A percentile compares a stretch with the other conserved stretches of the same genome.
Conservation (phyloP, 2,113 vertebrate species). For the Cisticola juncidis region DNA sequence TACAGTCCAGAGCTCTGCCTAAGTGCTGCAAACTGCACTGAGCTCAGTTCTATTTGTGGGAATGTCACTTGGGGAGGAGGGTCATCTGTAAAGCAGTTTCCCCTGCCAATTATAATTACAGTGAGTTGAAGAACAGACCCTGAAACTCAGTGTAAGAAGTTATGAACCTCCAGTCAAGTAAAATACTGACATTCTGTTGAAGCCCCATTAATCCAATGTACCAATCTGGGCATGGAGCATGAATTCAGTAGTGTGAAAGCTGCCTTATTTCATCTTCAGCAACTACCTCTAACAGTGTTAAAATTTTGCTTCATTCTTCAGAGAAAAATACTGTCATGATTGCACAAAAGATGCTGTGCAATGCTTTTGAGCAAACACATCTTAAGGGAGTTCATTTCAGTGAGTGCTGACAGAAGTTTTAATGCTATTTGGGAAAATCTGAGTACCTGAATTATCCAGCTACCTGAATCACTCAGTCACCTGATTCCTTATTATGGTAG, state of each 20-base stretch:
- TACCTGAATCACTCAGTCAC: neutral
- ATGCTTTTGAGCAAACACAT: neutral
- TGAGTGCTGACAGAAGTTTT: neutral
- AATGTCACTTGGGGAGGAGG: conserved; percentile 14
- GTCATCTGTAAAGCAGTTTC: conserved; percentile 8
- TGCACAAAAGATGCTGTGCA: neutral
- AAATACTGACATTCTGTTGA: conserved; percentile 15
- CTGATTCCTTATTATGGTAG: neutral
- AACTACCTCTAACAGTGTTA: neutral
- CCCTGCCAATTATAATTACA: conserved; percentile 26
- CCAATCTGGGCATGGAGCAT: neutral
- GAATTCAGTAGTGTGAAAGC: neutral
- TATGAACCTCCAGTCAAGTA: conserved; percentile 32
- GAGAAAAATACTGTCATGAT: neutral
- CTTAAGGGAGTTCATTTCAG: neutral
- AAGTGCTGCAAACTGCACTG: neutral
- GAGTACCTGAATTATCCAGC: neutral
- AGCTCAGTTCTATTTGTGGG: conserved; percentile 16
- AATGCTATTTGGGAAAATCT: neutral
- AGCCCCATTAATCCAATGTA: conserved; percentile 19
- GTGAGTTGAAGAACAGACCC: conserved; percentile 8
- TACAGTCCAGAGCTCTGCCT: conserved; percentile 18
- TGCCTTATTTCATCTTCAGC: neutral
- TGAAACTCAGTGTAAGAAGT: neutral
- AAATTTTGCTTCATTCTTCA: neutral